Conservation (phyloP, 2,113 vertebrate genomes). For the Lycaon pictus region DNA sequence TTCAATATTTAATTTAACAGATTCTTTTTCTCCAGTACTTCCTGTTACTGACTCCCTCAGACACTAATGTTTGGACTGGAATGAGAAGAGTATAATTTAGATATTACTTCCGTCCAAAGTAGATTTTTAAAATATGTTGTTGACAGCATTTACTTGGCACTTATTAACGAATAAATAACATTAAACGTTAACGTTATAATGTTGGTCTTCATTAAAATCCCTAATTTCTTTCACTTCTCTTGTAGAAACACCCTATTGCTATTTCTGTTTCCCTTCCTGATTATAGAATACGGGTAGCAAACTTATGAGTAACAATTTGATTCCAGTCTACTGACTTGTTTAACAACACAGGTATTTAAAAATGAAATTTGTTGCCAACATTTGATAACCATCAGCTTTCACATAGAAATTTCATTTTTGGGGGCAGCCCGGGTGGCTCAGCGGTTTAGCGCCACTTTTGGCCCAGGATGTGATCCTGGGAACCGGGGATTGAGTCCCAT, state of each 20-base stretch:
- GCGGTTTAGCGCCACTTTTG: too few species aligned
- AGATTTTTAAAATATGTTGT: background rate
- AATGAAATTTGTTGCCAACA: background rate
- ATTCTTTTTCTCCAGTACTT: background rate
- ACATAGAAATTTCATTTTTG: background rate
- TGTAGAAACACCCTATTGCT: background rate
- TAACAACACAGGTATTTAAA: background rate
- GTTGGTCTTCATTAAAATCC: background rate
- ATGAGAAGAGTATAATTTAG: background rate
- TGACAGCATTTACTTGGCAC: background rate
- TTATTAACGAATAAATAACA: background rate
- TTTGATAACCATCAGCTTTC: background rate
- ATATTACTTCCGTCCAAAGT: background rate
- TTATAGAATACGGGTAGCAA: background rate
- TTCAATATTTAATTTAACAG: background rate
- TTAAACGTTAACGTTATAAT: too few species aligned
- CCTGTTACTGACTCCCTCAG: background rate
- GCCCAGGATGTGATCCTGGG: too few species aligned
- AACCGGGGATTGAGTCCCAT: too few species aligned
- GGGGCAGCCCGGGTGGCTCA: too few species aligned
- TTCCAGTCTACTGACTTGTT: background rate
- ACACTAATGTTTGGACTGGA: background rate
- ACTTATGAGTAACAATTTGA: background rate
- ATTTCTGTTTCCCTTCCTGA: background rate
- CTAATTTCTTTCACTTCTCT: constrained; percentile 20